Evolutionary conservation across 2,113 vertebrate species (phyloP).

Genomic region (Buteo buteo): DNA sequence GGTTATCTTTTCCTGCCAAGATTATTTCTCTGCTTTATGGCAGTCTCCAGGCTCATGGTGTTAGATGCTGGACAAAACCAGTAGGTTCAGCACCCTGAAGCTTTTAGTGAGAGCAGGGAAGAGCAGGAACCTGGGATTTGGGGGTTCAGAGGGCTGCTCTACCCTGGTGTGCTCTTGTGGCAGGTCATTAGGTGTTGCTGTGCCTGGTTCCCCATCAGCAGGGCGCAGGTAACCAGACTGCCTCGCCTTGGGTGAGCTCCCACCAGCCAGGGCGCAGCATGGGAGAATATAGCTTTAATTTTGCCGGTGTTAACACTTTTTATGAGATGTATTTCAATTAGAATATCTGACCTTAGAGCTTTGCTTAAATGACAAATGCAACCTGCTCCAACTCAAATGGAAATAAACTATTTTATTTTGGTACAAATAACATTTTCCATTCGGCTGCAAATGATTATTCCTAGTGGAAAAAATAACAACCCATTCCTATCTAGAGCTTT

Average conservation of each 20-base stretch:
- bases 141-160: neutral
- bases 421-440: neutral
- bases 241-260: neutral
- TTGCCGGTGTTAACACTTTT: neutral
- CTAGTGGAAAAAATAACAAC: neutral
- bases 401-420: neutral
- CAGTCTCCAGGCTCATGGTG: neutral
- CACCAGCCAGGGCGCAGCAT: neutral
- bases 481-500: neutral
- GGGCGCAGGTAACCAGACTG: neutral
- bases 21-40: neutral
- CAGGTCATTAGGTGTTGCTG: neutral
- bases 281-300: neutral
- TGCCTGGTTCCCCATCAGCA: neutral
- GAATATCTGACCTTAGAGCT: neutral
- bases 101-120: neutral
- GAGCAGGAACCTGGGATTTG: neutral
- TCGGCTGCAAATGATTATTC: neutral
- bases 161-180: neutral
- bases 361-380: neutral
- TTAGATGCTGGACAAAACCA: rapidly evolving
- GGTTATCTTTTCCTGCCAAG: neutral
- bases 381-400: neutral
- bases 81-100: neutral
- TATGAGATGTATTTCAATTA: neutral